Percentiles rank a stretch among this genome's conserved stretches.
Conservation (phyloP, 2,113 vertebrate species). For the Mungos mungo region DNA sequence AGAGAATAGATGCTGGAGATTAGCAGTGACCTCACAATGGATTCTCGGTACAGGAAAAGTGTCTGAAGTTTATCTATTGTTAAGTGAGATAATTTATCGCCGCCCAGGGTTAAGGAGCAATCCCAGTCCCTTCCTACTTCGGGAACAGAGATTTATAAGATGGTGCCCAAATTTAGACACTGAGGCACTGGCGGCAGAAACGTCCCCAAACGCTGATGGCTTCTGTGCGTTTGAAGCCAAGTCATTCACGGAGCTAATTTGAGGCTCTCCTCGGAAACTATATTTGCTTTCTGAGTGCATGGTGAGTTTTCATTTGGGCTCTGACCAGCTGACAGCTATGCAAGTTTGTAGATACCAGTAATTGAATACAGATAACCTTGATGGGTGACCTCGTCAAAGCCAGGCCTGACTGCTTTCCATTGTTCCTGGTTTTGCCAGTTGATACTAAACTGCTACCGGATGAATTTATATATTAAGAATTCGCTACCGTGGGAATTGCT, state of each 20-base stretch:
- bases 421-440: slow-evolving; percentile 85
- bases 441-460: slow-evolving; percentile 82
- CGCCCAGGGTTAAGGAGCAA: slow-evolving; percentile 90
- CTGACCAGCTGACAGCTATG: slow-evolving; percentile 88
- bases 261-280: slow-evolving; percentile 85
- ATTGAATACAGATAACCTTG: slow-evolving; percentile 89
- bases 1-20: slow-evolving; percentile 83
- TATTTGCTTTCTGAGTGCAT: slow-evolving; percentile 86
- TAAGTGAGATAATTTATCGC: slow-evolving; percentile 96
- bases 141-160: slow-evolving; percentile 85
- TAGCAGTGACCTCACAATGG: slow-evolving; percentile 90
- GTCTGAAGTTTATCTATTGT: slow-evolving; percentile 92
- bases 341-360: slow-evolving; percentile 88
- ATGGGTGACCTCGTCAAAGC: slow-evolving; percentile 87
- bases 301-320: slow-evolving; percentile 86
- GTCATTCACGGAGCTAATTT: slow-evolving; percentile 82
- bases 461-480: slow-evolving; percentile 86
- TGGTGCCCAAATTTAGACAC: slow-evolving; percentile 88
- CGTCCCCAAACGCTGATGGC: slow-evolving; percentile 81
- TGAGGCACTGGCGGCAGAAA: slow-evolving; percentile 76
- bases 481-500: slow-evolving; percentile 83
- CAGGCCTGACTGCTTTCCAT: slow-evolving; percentile 83
- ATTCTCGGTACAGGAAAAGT: slow-evolving; percentile 90
- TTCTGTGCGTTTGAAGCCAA: slow-evolving; percentile 75
- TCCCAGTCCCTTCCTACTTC: slow-evolving; percentile 86